Base-by-base conservation (phyloP, 2,113 vertebrate genomes). In the Larimichthys crocea region DNA sequence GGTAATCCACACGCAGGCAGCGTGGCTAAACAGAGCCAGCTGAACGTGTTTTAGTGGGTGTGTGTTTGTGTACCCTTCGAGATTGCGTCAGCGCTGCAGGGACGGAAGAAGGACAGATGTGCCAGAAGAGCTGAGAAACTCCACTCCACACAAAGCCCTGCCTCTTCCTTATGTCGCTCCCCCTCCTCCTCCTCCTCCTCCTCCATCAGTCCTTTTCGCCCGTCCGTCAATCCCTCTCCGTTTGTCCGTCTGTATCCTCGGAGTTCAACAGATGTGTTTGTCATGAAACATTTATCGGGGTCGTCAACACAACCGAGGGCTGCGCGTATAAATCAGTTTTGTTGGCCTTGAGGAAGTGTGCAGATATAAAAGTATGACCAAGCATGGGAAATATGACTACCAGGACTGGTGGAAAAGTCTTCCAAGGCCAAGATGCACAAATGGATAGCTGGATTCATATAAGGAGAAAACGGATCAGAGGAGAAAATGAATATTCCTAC, bases 41-140 rank as follows among this genome's bases (percentile, higher is more conserved):
- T 78, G 75, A 64, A 10, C 50, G 80, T 60, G 55, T 74, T 15
- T 57, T 3, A 20, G 53, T 24, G 61, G n/a, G 42, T 31, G 46
- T 56, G 71, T 74, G 65, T 80, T 62, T 80, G 67, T 85, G 76
- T 71, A 85, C 57, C 52, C 50, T 40, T 29, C 5, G 10, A 2
- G 40, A 66, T 88, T 82, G 76, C 67, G 17, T 89, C 80, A 85
- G 75, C 26, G 42, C 86, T 83, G 72, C 65, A 72, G 77, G 60
- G 80, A 85, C 52, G 60, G 79, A 90, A 84, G 82, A 82, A 52
- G 66, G 82, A 81, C 88, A 88, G 74, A 89, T 86, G 85, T 82
- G 66, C 74, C 74, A 86, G 79, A 61, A 16, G 67, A 73, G 59
- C 48, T 73, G 73, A 72, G 67, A 82, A 86, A 78, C 68, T 84